These are phyloP conservation scores for Aspiorhynchus laticeps DNA, from an alignment of 2,113 vertebrate species.

Conservation along the genomic window DNA sequence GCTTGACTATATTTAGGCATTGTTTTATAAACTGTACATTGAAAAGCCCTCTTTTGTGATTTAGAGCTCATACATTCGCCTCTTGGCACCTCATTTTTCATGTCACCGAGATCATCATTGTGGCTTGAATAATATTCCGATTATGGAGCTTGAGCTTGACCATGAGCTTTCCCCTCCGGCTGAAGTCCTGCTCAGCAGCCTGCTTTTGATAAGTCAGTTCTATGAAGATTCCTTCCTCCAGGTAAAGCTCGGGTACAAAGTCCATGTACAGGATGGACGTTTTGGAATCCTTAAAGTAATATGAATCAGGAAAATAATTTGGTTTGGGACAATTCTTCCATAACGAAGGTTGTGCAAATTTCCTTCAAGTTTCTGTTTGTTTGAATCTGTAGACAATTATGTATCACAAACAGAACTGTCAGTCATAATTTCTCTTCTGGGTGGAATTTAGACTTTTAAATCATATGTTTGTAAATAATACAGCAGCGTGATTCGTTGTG, in stretches of 20 bases:
- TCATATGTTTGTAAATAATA: constrained; percentile 42
- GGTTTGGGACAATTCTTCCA: background rate
- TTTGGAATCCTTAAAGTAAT: background rate
- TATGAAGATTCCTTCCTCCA: constrained; percentile 21
- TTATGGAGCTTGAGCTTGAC: constrained; percentile 22
- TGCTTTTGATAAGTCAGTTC: constrained; percentile 6
- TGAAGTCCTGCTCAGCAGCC: background rate
- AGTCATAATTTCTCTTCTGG: constrained; percentile 19
- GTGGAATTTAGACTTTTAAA: constrained; percentile 30
- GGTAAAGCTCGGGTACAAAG: background rate
- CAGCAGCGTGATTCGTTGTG: constrained; percentile 16
- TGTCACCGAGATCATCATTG: constrained; percentile 7
- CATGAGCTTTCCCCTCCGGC: constrained; percentile 17
- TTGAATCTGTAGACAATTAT: constrained; percentile 16
- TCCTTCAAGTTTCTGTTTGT: background rate
- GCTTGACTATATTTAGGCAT: background rate
- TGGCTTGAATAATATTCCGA: constrained; percentile 30
- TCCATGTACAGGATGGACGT: background rate
- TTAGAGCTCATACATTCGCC: constrained; percentile 15
- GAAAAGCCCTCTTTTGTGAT: constrained; percentile 7
- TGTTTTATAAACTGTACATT: background rate
- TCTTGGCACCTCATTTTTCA: constrained; percentile 28
- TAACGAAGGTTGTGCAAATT: background rate
- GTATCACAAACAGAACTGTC: background rate
- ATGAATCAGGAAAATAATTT: background rate